Evolutionary conservation across 2,797 vertebrate species (phyloP), one percentile per base, ranked within the genome.

Genomic region (Cyprinodon diabolis): DNA sequence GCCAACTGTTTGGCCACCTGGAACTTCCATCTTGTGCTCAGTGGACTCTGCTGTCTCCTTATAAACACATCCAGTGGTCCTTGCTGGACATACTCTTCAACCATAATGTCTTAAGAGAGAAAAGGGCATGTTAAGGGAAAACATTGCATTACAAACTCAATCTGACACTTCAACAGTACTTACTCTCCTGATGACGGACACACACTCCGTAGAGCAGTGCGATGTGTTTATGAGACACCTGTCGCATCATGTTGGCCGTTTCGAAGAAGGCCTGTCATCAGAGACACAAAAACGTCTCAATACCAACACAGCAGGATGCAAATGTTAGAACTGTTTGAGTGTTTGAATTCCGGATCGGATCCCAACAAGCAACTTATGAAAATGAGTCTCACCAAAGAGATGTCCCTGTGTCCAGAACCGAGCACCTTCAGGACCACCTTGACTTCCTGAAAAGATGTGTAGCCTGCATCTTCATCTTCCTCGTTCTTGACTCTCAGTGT

Each of bases 1-100:
- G 98, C 97, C 74, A 99, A 94, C 82, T 99, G 98, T 77, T 97
- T 98, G 87, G 98, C 98, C 77, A 99, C 98, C 86, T 98, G 97
- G 91, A 99, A 98, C 90, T 99, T 99, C 98, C 98, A 99, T 0
- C 95, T 92, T 0, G 97, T 97, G 75, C 95, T 95, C 77, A 99
- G 97, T 17, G 91, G 84, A 37, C 86, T 95, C 1, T 95, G 95
- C 55, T 96, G 96, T 78, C 95, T 95, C 74, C 94, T 96, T 97
- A 99, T 98, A 65, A 99, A 99, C 75, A 96, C 81, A 75, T 99
- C 98, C 88, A 99, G 90, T 0, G 98, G 97, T 11, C 98, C 98
- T 0, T 91, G 95, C 68, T 98, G 96, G 49, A 99, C 97, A 83
- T 94, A 97, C 91, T 99, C 98, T 82, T 99, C 97, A 49, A 99